Conservation (phyloP, 2,797 vertebrate genomes). For the Pantherophis vulpinus region DNA sequence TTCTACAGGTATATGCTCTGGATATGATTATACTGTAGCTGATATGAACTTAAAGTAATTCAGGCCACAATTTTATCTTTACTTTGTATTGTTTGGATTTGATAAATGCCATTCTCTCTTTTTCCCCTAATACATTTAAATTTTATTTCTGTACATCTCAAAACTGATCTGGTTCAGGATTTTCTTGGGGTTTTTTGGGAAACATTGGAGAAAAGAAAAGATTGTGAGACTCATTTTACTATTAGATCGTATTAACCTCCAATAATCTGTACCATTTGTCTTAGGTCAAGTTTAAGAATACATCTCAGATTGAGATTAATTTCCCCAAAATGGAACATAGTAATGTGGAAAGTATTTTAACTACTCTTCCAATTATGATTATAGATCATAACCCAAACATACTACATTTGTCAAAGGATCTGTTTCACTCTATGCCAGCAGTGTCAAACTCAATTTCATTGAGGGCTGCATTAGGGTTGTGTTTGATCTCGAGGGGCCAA, state of each 20-base stretch:
- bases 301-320: background rate
- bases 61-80: background rate
- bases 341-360: background rate
- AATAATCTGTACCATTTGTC: background rate
- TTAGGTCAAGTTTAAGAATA: background rate
- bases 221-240: background rate
- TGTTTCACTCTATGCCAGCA: background rate
- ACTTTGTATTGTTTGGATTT: background rate
- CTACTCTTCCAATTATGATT: background rate
- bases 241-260: background rate
- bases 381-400: background rate
- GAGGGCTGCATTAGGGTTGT: no score
- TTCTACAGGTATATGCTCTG: background rate
- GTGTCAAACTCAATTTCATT: no score
- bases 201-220: background rate
- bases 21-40: background rate
- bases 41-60: background rate
- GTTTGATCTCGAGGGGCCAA: no score
- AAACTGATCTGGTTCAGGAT: background rate
- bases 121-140: background rate
- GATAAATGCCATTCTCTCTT: background rate
- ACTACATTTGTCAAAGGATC: background rate
- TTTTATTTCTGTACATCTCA: background rate
- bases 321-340: background rate
- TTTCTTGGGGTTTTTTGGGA: background rate